Evolutionary conservation across 1,140 invertebrate genomes (phyloP).

Genomic region (Ridgeia piscesae): DNA sequence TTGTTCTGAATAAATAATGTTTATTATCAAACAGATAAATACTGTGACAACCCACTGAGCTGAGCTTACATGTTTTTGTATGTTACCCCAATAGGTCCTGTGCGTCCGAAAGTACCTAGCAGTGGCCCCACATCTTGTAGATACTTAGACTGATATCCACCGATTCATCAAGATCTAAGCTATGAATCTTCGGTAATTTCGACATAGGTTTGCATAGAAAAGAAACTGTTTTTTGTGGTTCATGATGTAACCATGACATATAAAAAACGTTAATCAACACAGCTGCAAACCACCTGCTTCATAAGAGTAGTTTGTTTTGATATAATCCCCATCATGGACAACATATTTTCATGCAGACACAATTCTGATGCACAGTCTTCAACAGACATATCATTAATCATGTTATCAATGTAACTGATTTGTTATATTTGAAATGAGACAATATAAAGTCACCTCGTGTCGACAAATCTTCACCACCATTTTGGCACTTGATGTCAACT

Average conservation of each 20-base stretch:
- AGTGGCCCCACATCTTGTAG: too few relatives aligned
- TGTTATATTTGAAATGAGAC: not conserved
- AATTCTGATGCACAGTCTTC: not conserved
- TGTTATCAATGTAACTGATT: not conserved
- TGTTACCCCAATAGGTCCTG: too few relatives aligned
- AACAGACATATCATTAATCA: not conserved
- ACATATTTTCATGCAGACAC: not conserved
- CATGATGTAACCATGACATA: not conserved
- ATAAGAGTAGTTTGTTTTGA: not conserved
- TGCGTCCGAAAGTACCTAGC: too few relatives aligned
- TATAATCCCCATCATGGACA: not conserved
- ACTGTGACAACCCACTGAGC: not conserved
- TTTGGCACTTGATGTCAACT: conserved; percentile 71
- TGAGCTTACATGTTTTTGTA: too few relatives aligned
- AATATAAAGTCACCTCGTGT: conserved; percentile 64
- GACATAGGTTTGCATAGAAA: too few relatives aligned
- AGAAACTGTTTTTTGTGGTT: too few relatives aligned
- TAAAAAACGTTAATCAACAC: not conserved
- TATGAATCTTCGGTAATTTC: too few relatives aligned
- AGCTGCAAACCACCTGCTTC: not conserved
- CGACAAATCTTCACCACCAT: conserved; percentile 78
- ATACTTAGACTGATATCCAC: too few relatives aligned
- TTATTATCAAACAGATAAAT: conserved; percentile 31
- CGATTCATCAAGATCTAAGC: too few relatives aligned
- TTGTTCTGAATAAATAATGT: too few relatives aligned